A percentile compares a stretch with the other conserved stretches of the same genome.
Conservation (phyloP, 2,888 invertebrate species). For the Harmothoe impar region DNA sequence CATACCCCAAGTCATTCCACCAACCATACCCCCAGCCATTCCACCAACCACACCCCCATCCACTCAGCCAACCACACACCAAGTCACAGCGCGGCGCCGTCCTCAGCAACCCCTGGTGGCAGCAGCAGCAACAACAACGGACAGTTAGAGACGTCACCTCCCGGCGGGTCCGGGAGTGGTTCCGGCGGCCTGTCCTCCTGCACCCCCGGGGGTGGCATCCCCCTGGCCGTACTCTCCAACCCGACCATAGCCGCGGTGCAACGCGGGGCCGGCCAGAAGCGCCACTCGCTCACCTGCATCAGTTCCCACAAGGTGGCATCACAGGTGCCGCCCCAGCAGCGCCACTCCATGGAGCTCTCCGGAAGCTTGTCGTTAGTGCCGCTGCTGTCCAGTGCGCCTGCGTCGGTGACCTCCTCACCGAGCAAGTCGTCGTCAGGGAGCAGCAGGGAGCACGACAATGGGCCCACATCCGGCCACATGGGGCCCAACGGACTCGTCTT, state of each 20-base stretch:
- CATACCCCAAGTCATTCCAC: neutral
- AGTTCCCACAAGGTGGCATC: conserved; percentile 64
- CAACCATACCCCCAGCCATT: neutral
- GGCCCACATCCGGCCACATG: neutral
- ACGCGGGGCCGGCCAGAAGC: conserved; percentile 71
- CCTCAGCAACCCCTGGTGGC: conserved; percentile 32
- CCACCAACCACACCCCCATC: neutral
- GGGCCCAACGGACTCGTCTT: conserved; percentile 39
- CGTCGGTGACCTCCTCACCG: conserved; percentile 15
- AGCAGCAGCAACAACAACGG: conserved; percentile 7
- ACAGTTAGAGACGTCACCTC: conserved; percentile 14
- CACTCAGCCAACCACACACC: neutral
- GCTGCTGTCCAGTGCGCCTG: neutral
- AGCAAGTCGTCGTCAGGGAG: neutral
- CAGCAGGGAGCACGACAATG: neutral
- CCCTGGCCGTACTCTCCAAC: conserved; percentile 41
- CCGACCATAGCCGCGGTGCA: conserved; percentile 60
- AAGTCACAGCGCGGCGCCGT: neutral
- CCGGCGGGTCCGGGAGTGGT: neutral
- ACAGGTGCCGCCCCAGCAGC: conserved; percentile 69
- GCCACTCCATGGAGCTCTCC: conserved; percentile 72
- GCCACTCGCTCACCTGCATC: conserved; percentile 74
- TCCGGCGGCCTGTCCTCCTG: neutral
- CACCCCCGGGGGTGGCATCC: conserved; percentile 22
- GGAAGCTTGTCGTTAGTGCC: conserved; percentile 51